phyloP scores from a whole-genome alignment of 2,888 invertebrate genomes.

The Hirtodrosophila duncani region DNA sequence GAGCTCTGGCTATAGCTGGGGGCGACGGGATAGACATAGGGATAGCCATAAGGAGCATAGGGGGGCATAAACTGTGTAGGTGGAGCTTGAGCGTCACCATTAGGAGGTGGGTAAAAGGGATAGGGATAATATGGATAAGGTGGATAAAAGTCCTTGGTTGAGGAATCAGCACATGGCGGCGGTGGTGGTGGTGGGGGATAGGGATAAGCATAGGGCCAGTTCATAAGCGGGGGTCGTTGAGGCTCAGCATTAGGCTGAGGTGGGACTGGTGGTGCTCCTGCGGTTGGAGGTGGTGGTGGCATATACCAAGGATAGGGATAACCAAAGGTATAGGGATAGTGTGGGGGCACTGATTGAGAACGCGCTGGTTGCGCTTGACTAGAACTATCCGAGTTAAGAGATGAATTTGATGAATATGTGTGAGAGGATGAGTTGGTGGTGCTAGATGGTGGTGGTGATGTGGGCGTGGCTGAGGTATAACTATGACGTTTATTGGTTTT shows the following conservation, averaged over 20 bases:
- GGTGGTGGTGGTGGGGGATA: conserved; percentile 63
- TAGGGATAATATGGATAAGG: conserved; percentile 73
- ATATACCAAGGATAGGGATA: conserved; percentile 74
- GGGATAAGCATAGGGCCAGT: conserved; percentile 71
- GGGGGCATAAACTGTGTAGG: conserved; percentile 51
- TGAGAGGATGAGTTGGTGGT: conserved; percentile 21
- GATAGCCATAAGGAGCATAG: conserved; percentile 46
- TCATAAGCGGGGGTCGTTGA: conserved; percentile 38
- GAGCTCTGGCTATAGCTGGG: conserved; percentile 66
- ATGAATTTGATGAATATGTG: conserved; percentile 64
- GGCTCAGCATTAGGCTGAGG: conserved; percentile 27
- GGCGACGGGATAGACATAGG: conserved; percentile 55
- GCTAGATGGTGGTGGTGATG: conserved; percentile 30
- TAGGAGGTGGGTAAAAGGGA: conserved; percentile 55
- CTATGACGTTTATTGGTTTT: conserved; percentile 63
- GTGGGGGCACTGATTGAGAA: conserved; percentile 59
- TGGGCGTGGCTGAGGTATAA: conserved; percentile 47
- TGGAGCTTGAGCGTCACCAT: conserved; percentile 27
- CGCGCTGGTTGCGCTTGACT: conserved; percentile 51
- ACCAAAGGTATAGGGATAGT: conserved; percentile 71
- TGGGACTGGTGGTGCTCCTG: conserved; percentile 2
- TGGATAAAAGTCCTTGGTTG: conserved; percentile 49
- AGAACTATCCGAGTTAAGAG: conserved; percentile 64
- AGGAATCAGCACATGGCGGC: conserved; percentile 33
- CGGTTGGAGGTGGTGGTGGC: conserved; percentile 46